Percentiles rank a stretch among this genome's conserved stretches.
phyloP scores from a whole-genome alignment of 1,140 invertebrate species.

The Littorina saxatilis region DNA sequence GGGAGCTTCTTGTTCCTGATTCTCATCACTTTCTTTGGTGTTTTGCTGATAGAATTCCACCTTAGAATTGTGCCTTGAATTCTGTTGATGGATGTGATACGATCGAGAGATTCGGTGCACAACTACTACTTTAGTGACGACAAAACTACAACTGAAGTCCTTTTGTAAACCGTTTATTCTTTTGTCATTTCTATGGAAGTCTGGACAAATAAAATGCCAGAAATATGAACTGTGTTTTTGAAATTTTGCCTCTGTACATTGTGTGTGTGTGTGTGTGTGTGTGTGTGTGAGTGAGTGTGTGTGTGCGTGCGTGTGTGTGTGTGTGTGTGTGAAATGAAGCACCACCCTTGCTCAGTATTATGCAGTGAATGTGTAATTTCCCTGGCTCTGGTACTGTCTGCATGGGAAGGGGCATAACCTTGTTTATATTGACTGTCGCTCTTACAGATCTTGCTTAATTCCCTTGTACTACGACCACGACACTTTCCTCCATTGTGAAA shows the following conservation, averaged over 20 bases:
- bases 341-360: background rate
- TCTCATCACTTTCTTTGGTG: too few relatives aligned
- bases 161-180: background rate
- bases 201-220: background rate
- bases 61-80: too few relatives aligned
- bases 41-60: too few relatives aligned
- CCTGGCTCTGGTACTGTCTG: background rate
- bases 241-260: background rate
- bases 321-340: background rate
- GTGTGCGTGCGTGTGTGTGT: slow-evolving; percentile 2
- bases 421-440: background rate
- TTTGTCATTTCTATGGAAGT: background rate
- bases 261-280: slow-evolving; percentile 1
- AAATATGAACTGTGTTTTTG: background rate
- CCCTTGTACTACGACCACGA: background rate
- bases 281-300: too few relatives aligned
- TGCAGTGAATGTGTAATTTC: background rate
- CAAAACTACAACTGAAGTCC: too few relatives aligned
- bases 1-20: too few relatives aligned
- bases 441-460: background rate
- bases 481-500: too few relatives aligned
- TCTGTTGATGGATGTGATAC: too few relatives aligned
- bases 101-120: too few relatives aligned
- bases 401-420: too few relatives aligned
- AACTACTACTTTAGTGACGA: too few relatives aligned